These are phyloP conservation scores for Beaufortia kweichowensis DNA, from an alignment of 2,113 vertebrate species.

Conservation along the genomic window DNA sequence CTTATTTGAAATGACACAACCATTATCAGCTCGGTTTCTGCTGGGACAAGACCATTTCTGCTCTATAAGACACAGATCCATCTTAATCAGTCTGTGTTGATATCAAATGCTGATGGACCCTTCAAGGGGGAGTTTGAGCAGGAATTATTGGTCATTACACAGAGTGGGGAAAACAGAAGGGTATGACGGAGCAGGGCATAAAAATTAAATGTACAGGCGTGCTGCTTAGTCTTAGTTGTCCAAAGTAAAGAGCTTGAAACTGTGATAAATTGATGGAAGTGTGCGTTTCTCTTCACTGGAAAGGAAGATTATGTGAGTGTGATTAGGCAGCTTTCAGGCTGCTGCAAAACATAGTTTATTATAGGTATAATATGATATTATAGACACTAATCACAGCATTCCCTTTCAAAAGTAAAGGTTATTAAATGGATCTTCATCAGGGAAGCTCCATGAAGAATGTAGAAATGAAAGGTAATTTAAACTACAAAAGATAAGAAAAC, in stretches of 20 bases:
- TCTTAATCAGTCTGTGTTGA: slow-evolving; percentile 51
- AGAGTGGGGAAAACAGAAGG: neutral
- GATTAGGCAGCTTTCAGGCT: slow-evolving; percentile 12
- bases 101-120: slow-evolving; percentile 47
- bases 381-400: neutral
- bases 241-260: neutral
- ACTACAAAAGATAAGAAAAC: too few species aligned
- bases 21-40: slow-evolving; percentile 2
- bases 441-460: too few species aligned
- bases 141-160: slow-evolving; percentile 56
- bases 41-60: slow-evolving; percentile 21
- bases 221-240: slow-evolving; percentile 15
- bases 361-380: neutral
- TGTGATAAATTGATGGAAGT: neutral
- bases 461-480: too few species aligned
- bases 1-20: slow-evolving; percentile 28
- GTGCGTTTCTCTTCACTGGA: slow-evolving; percentile 23
- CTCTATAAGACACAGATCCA: slow-evolving; percentile 48
- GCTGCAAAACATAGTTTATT: neutral
- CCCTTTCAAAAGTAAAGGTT: too few species aligned
- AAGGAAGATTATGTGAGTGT: neutral
- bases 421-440: too few species aligned
- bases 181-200: neutral
- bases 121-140: slow-evolving; percentile 55
- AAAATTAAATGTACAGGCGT: neutral